phyloP scores from a whole-genome alignment of 2,113 vertebrate species.

The Lanius collurio region DNA sequence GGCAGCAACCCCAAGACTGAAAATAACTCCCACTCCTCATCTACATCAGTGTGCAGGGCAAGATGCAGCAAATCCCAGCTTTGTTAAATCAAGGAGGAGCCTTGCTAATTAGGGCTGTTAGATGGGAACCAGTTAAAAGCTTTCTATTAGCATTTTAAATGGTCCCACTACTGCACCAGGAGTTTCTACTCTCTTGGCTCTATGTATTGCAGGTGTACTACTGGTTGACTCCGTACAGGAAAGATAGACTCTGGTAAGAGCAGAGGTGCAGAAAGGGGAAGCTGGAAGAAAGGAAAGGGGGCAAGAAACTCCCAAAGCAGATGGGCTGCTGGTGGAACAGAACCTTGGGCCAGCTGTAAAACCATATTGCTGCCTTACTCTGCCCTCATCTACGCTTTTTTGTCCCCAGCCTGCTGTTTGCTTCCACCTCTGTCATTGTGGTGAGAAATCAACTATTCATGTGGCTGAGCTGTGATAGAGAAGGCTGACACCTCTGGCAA shows the following conservation, averaged over 20 bases:
- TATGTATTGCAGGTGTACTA: neutral
- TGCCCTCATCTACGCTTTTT: neutral
- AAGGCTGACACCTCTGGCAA: neutral
- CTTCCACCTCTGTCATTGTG: neutral
- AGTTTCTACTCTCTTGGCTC: neutral
- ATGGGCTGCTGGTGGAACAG: neutral
- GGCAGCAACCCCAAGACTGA: neutral
- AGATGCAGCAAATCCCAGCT: neutral
- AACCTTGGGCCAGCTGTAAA: neutral
- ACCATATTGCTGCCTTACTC: neutral
- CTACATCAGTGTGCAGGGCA: rapidly evolving
- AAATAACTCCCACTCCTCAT: neutral
- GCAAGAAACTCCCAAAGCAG: neutral
- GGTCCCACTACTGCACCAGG: neutral
- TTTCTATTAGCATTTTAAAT: constrained; percentile 11
- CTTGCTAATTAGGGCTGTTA: neutral
- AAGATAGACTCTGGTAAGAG: neutral
- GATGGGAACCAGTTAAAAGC: neutral
- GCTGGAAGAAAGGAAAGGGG: neutral
- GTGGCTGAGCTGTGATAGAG: neutral
- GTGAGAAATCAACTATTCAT: constrained; percentile 17
- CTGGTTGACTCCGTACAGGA: neutral
- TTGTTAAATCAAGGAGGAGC: neutral
- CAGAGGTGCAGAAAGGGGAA: neutral
- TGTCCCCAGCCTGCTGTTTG: neutral